phyloP scores from a whole-genome alignment of 2,113 vertebrate species.

The Cynoglossus semilaevis region DNA sequence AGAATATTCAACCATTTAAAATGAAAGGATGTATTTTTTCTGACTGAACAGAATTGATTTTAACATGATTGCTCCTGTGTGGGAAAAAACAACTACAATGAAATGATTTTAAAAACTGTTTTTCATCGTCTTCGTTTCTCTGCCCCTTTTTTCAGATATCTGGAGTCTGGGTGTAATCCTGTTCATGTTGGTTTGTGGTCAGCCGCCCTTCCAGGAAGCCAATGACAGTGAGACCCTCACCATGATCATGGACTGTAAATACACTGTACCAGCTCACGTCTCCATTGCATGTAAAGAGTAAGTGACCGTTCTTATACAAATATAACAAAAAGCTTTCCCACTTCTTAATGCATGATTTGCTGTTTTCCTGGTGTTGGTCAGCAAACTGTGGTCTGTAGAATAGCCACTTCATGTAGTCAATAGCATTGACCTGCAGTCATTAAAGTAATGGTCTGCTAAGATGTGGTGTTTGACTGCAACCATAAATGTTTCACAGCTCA shows the following conservation, averaged over 20 bases:
- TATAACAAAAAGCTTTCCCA: not conserved
- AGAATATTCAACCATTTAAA: not conserved
- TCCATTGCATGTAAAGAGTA: slow-evolving; percentile 94
- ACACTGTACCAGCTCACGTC: slow-evolving; percentile 90
- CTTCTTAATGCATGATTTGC: not conserved
- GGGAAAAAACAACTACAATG: no score
- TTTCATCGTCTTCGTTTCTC: not conserved
- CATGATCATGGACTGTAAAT: slow-evolving; percentile 99
- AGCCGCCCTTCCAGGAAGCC: slow-evolving; percentile 97
- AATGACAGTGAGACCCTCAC: slow-evolving; percentile 98
- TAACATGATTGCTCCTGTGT: not conserved
- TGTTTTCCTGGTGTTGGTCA: not conserved
- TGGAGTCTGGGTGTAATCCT: slow-evolving; percentile 98
- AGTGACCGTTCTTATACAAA: slow-evolving; percentile 61
- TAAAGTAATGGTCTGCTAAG: not conserved
- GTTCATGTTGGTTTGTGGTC: slow-evolving; percentile 97
- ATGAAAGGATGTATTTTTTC: not conserved
- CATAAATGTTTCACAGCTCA: not conserved
- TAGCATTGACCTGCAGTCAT: not conserved
- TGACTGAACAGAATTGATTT: not conserved
- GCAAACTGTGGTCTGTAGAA: not conserved
- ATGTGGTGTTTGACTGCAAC: not conserved
- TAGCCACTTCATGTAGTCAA: not conserved
- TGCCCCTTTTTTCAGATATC: slow-evolving; percentile 80
- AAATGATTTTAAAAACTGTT: not conserved